These are phyloP conservation scores for Eumacrocentrus americanus DNA, from an alignment of 2,888 invertebrate genomes.

Conservation along the genomic window DNA sequence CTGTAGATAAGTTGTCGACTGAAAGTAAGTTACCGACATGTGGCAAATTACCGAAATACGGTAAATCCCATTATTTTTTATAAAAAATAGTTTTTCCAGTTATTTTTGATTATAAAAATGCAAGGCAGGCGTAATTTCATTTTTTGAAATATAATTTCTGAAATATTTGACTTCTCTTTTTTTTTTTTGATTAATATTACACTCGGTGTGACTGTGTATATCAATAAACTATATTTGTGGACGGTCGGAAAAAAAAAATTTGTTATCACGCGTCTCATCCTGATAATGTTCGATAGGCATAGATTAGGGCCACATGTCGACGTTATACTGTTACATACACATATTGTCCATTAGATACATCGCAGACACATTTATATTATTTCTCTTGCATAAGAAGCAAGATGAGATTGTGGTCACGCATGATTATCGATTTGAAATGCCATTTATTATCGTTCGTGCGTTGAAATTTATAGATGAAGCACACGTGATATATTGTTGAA, in stretches of 20 bases:
- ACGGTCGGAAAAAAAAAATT: slow-evolving; percentile 11
- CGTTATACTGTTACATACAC: slow-evolving; percentile 6
- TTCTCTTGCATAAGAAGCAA: slow-evolving; percentile 5
- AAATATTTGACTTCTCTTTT: neutral
- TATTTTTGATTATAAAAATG: no score
- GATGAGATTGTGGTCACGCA: slow-evolving; percentile 4
- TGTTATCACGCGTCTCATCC: slow-evolving; percentile 5
- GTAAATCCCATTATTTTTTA: no score
- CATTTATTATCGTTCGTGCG: neutral
- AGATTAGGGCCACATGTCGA: slow-evolving; percentile 28
- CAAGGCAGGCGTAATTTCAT: neutral
- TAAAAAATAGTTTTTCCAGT: no score
- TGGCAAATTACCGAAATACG: neutral
- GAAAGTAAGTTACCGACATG: neutral
- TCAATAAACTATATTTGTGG: slow-evolving; percentile 14
- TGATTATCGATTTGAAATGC: slow-evolving; percentile 9
- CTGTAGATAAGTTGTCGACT: neutral
- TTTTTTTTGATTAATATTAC: neutral
- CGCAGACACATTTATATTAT: neutral
- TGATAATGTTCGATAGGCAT: slow-evolving; percentile 22
- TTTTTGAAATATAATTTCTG: neutral
- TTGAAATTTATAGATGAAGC: neutral
- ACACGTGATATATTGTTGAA: neutral
- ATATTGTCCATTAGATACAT: neutral
- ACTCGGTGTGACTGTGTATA: slow-evolving; percentile 6